Base-by-base conservation (phyloP, 2,797 vertebrate species). In the Phoeniculus purpureus region DNA sequence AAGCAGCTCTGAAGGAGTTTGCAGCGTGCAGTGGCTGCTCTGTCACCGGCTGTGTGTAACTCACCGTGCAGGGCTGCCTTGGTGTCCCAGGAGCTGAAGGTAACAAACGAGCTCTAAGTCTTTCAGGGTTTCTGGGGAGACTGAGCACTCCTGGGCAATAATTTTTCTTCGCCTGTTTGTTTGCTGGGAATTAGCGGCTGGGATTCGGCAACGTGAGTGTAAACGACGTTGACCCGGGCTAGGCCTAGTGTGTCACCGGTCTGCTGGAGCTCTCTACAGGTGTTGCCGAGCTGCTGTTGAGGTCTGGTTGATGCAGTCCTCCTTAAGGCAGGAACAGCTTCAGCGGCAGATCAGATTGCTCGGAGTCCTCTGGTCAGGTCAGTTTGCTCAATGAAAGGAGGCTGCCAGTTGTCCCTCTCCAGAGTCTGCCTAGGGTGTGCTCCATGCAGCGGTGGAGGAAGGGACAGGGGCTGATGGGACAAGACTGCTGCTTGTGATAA, bases 311-410 rank as follows among this genome's bases (percentile, higher is more conserved):
- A 29, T 58, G 17, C 15, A 47, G 56, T 20, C 31, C 21, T 64
- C 25, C 29, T 32, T 62, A 62, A 72, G 79, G 47, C 52, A 37
- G 56, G 23, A 29, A 19, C 31, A 19, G 7, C 84, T 90, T 85
- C 59, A 61, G 23, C 48, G 29, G 19, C 29, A 19, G 9, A n/a
- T 81, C 45, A 15, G 21, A 29, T 56, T 87, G 62, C 50, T 77
- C 40, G 0, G 0, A 5, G 58, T 55, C 2, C 0, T 55, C 16
- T 12, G 15, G 55, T 54, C 27, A 9, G 6, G 15, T 66, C 32
- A 31, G 37, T 76, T 84, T 56, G 54, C 37, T 72, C 13, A 27
- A 10, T 58, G 55, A 47, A 71, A 58, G 40, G 65, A 61, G 9
- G 4, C 29, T 75, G n/a, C 31, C 6, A 6, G 22, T 78, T 40